Conservation (phyloP, 2,113 vertebrate species). For the Cromileptes altivelis region DNA sequence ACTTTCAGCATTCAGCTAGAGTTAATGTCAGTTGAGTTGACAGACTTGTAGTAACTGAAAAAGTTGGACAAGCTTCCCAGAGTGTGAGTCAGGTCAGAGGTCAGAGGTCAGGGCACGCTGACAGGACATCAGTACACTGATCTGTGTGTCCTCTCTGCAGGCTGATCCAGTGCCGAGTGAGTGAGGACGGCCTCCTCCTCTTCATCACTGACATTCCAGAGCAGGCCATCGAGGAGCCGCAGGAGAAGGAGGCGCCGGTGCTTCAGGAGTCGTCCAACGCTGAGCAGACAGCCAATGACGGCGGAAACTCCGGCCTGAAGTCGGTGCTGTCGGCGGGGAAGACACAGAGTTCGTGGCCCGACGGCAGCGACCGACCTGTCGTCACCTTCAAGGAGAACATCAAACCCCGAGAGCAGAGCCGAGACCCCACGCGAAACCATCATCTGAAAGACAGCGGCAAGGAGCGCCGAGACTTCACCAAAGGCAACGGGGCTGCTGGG, state of each 20-base stretch:
- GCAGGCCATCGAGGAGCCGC: conserved; percentile 90
- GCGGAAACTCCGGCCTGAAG: conserved; percentile 88
- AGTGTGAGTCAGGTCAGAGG: conserved; percentile 80
- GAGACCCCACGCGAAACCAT: conserved; percentile 87
- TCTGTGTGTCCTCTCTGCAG: conserved; percentile 76
- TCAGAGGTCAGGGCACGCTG: conserved; percentile 17
- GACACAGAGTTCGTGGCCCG: conserved; percentile 88
- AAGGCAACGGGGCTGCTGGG: conserved; percentile 84
- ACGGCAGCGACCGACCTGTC: conserved; percentile 91
- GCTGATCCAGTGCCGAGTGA: conserved; percentile 92
- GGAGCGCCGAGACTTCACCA: conserved; percentile 89
- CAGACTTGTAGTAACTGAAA: too few species aligned
- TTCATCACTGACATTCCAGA: conserved; percentile 97
- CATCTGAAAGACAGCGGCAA: conserved; percentile 88
- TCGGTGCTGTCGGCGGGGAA: conserved; percentile 93
- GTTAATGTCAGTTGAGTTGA: too few species aligned
- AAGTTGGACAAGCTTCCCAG: too few species aligned
- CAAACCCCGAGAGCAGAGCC: conserved; percentile 92
- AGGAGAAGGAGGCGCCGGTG: conserved; percentile 90
- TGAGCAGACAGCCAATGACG: conserved; percentile 86
- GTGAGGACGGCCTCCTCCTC: conserved; percentile 91
- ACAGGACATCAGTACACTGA: too few species aligned
- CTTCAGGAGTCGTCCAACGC: conserved; percentile 90
- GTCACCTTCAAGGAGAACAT: conserved; percentile 99
- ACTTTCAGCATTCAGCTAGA: too few species aligned